These are phyloP conservation scores for Amphibalanus amphitrite DNA, from an alignment of 1,140 invertebrate genomes.

Conservation along the genomic window DNA sequence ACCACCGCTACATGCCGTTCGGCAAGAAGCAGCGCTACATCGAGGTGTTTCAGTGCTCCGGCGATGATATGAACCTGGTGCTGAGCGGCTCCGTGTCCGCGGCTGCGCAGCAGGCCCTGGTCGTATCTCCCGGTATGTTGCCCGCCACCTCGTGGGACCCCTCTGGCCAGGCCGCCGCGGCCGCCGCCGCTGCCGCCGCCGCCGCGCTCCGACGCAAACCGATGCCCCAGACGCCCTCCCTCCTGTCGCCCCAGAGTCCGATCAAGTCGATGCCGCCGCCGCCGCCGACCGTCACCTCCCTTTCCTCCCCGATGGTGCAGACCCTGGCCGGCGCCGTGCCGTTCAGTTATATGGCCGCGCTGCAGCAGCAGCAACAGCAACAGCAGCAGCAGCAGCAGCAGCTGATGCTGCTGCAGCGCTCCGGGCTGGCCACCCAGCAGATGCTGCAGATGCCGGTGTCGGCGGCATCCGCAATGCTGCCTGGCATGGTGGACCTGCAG, in stretches of 20 bases:
- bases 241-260: background rate
- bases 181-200: no score
- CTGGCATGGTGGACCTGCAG: constrained; percentile 6
- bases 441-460: background rate
- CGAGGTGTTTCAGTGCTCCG: constrained; percentile 96
- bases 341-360: constrained; percentile 6
- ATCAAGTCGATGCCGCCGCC: background rate
- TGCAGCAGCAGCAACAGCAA: constrained; percentile 31
- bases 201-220: background rate
- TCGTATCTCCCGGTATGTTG: constrained; percentile 60
- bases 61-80: constrained; percentile 94
- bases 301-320: background rate
- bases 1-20: constrained; percentile 91
- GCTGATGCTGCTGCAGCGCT: background rate
- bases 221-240: background rate
- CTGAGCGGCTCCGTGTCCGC: constrained; percentile 71
- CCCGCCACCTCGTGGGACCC: constrained; percentile 21
- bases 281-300: background rate
- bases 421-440: background rate
- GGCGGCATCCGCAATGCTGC: background rate
- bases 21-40: constrained; percentile 96
- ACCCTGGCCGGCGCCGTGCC: constrained; percentile 9
- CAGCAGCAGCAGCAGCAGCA: constrained; percentile 18
- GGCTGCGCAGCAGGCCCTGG: constrained; percentile 26
- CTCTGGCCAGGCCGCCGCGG: constrained; percentile 16